Evolutionary conservation across 2,113 vertebrate genomes (phyloP).

Genomic region (Loxodonta africana): DNA sequence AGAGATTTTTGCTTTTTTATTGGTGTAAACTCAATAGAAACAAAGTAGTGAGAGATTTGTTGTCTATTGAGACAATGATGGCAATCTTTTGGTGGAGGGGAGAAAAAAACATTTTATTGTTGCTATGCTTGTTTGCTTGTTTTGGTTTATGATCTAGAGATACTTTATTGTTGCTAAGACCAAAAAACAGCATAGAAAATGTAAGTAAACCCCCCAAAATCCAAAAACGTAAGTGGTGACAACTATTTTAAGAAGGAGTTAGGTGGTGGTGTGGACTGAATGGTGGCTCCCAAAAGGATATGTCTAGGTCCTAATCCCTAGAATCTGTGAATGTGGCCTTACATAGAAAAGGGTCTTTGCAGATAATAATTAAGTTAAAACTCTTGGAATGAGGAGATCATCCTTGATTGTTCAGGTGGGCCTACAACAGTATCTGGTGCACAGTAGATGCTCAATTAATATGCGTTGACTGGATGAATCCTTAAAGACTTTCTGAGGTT

Average conservation of each 20-base stretch:
- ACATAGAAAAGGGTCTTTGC: neutral
- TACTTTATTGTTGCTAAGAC: neutral
- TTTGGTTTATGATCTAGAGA: neutral
- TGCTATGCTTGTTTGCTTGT: neutral
- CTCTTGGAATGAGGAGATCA: neutral
- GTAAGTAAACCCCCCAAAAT: neutral
- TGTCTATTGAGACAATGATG: neutral
- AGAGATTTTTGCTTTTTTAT: neutral
- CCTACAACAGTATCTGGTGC: neutral
- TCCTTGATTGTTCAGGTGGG: neutral
- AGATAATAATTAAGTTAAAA: neutral
- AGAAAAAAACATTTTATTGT: neutral
- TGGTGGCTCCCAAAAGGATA: neutral
- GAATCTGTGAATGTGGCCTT: neutral
- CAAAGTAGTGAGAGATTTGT: neutral
- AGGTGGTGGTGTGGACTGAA: neutral
- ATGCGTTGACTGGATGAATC: neutral
- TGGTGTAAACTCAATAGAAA: neutral
- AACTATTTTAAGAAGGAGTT: neutral
- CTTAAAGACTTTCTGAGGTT: neutral
- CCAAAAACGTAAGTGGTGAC: neutral
- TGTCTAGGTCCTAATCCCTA: neutral
- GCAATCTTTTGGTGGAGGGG: neutral
- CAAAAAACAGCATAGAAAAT: neutral
- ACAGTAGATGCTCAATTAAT: neutral